These are phyloP conservation scores for Melipona quadrifasciata DNA, from an alignment of 1,140 invertebrate species.

Conservation along the genomic window DNA sequence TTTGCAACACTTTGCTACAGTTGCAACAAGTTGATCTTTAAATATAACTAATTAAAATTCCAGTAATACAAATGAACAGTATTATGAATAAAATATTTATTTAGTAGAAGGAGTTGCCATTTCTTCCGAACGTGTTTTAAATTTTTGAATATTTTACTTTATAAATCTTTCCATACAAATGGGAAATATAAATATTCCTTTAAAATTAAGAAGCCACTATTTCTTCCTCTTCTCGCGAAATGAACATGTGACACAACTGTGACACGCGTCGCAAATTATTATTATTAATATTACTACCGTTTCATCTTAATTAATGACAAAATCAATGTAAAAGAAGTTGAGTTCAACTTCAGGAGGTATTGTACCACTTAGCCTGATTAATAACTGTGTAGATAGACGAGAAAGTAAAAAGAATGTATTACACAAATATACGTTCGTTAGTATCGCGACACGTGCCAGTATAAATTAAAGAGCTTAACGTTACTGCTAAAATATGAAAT, in stretches of 20 bases:
- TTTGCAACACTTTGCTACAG: no score
- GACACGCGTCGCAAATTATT: not conserved
- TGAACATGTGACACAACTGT: not conserved
- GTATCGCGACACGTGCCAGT: not conserved
- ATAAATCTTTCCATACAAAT: no score
- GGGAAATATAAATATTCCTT: no score
- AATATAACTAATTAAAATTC: no score
- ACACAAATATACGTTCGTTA: not conserved
- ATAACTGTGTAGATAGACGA: not conserved
- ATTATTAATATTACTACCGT: not conserved
- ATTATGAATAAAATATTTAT: no score
- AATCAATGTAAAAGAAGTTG: not conserved
- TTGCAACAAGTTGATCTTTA: no score
- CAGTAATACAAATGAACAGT: no score
- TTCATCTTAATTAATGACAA: not conserved
- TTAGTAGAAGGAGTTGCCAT: no score
- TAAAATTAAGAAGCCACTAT: no score
- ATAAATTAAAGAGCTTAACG: not conserved
- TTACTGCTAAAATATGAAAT: not conserved
- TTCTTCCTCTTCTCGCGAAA: not conserved
- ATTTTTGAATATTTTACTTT: no score
- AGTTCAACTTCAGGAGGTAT: not conserved
- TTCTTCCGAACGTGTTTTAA: no score
- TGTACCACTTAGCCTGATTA: not conserved
- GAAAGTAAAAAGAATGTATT: not conserved